A percentile compares a stretch with the other conserved stretches of the same genome.
Conservation (phyloP, 1,140 invertebrate species). For the Drosophila melanogaster region Release_6_plus_ISO1_MT NT_033777.3:27070001-27070500, state of each 20-base stretch:
- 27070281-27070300: conserved; percentile 24
- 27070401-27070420: too few relatives aligned
- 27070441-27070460: too few relatives aligned
- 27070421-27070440: too few relatives aligned
- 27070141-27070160: conserved; percentile 73
- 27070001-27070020: not conserved
- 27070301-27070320: conserved; percentile 23
- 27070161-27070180: conserved; percentile 6
- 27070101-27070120: conserved; percentile 32
- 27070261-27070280: not conserved
- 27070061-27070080: conserved; percentile 53
- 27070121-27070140: conserved; percentile 62
- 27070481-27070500: too few relatives aligned
- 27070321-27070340: conserved; percentile 18
- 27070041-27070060: conserved; percentile 55
- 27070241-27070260: not conserved
- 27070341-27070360: not conserved
- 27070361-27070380: conserved; percentile 21
- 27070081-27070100: conserved; percentile 20
- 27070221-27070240: not conserved
- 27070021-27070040: conserved; percentile 46
- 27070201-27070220: not conserved
- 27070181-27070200: conserved; percentile 1
- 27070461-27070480: too few relatives aligned
- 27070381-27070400: conserved; percentile 10